Evolutionary conservation across 2,797 vertebrate genomes (phyloP).

Genomic region (Coregonus suidteri): DNA sequence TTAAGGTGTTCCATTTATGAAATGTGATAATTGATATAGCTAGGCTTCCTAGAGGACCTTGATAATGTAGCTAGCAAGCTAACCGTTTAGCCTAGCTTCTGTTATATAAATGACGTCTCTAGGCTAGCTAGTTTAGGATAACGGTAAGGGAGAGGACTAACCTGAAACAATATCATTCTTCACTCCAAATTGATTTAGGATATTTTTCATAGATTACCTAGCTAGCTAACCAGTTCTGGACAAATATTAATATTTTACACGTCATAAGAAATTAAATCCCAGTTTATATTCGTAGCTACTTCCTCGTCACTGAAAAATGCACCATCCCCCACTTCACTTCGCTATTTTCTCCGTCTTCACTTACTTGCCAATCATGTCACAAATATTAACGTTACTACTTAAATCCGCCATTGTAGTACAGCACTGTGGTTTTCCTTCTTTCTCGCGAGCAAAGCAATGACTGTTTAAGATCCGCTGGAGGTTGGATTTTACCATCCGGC

Average conservation of each 20-base stretch:
- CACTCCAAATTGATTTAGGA: not conserved
- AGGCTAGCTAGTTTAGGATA: not conserved
- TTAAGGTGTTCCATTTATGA: too few species aligned
- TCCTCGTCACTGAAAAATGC: not conserved
- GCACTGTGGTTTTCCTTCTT: slow-evolving; percentile 80
- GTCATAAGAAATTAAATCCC: not conserved
- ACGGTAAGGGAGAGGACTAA: not conserved
- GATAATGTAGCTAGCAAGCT: not conserved
- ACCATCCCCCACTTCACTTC: slow-evolving; percentile 21
- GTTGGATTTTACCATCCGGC: slow-evolving; percentile 89
- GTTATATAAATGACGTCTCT: too few species aligned
- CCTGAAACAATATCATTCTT: not conserved
- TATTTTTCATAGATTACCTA: not conserved
- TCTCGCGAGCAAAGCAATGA: slow-evolving; percentile 87
- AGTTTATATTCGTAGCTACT: not conserved
- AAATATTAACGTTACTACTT: slow-evolving; percentile 71
- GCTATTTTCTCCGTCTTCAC: slow-evolving; percentile 46
- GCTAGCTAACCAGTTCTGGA: not conserved
- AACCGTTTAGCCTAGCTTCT: not conserved
- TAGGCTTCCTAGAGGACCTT: not conserved
- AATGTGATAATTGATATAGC: too few species aligned
- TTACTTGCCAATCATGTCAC: slow-evolving; percentile 84
- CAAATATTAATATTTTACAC: not conserved
- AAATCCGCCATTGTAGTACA: slow-evolving; percentile 74
- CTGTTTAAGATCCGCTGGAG: slow-evolving; percentile 88